Base-by-base conservation (phyloP, 2,888 invertebrate species). In the Caenorhabditis afra region DNA sequence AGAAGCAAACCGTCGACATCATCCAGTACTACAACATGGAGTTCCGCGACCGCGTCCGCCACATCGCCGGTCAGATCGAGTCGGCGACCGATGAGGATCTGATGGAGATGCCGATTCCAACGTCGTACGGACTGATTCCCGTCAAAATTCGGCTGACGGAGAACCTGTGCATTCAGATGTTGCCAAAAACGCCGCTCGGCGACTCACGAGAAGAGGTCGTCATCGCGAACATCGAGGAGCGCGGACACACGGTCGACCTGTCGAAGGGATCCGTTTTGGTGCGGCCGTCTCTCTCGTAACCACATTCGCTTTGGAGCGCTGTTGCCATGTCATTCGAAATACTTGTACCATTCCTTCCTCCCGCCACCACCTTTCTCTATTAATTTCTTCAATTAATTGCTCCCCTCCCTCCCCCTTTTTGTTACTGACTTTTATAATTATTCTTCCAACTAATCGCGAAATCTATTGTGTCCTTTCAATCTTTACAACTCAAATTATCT, bases 21-120 rank as follows among this genome's bases (percentile, higher is more conserved):
- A 78, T 78, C 35, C 55, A 66, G 39, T 78, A 52, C 47, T 78
- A 78, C 47, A 78, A 78, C 49, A 20, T 61, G 16, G 73, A 70
- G 41, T 78, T 78, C 39, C 59, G 71, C 4, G 78, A 78, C 14
- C 55, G 71, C 20, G 59, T 78, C 23, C 71, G 71, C 45, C 59
- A 20, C 22, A 59, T 78, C 0, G 57, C 73, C 20, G 61, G 58
- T 1, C 66, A 71, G 18, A 55, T 78, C 12, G 78, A 78, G 16
- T 52, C 14, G 35, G 70, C 71, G 22, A 3, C 47, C 1, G 73
- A 73, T 11, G 66, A 66, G 4, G 73, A 71, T 44, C 37, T 78
- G 35, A 52, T 55, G 53, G 78, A 73, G 23, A 78, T 78, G 71
- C 78, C 78, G 1, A 45, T 78, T 0, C 66, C 78, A 29, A 78